Evolutionary conservation across 53 echinoderm and acorn worm species (phyloP), one percentile per base, ranked within the genome.

Genomic region (Patiria pectinifera): DNA sequence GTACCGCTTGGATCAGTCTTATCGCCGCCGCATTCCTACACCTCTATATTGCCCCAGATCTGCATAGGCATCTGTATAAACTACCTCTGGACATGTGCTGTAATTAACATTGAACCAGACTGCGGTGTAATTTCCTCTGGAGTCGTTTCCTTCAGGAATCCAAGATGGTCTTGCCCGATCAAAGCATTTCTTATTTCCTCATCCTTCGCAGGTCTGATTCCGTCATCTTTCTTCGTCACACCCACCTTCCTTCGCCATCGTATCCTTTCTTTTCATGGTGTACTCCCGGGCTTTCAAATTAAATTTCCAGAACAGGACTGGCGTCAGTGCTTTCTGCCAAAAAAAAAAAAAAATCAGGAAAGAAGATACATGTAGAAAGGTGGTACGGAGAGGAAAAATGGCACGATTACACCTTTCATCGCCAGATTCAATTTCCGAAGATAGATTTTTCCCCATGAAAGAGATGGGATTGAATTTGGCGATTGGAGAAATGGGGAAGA

Each of bases 371-470:
- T 45, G 45, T 12, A 35, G 35, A 35, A 35, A 35, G 79, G 79
- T 11, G 79, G 46, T 2, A 46, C 22, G 43, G 79, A 14, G 22
- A 16, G 47, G 53, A 86, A 21, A 75, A 49, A 13, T 23, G 86
- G n/a, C 87, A 25, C 59, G 87, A 87, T 78, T 78, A 60, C 87
- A 75, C 76, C 75, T 87, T 77, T 78, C 87, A 59, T 87, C 77
- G 61, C 45, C 58, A 87, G 63, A 87, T 78, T 87, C 78, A 87
- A 87, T 87, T 87, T 87, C 87, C 87, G 21, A 4, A 62, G 87
- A 87, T 87, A 62, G 87, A 87, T 87, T 77, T 87, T 87, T 86
- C 86, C 11, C 76, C 86, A 10, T 86, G 72, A 74, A 13, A 59
- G 74, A 86, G 87, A 48, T 35, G 61, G 87, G 59, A 77, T 78